Evolutionary conservation across 2,113 vertebrate species (phyloP).

Genomic region (Danio rerio): DNA sequence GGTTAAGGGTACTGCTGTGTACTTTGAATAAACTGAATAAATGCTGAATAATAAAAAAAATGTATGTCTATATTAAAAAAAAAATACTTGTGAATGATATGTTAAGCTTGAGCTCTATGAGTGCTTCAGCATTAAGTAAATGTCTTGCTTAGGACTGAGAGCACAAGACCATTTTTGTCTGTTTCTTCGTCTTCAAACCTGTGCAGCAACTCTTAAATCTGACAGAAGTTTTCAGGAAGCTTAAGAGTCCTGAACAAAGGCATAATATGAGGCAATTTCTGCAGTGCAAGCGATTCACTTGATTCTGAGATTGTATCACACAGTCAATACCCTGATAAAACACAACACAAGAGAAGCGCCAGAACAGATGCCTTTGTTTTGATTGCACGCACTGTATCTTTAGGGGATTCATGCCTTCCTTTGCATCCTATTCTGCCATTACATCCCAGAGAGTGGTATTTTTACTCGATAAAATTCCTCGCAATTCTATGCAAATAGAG

Average conservation of each 20-base stretch:
- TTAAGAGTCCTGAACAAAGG: neutral
- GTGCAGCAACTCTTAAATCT: neutral
- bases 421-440: neutral
- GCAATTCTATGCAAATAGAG: constrained; percentile 47
- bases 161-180: neutral
- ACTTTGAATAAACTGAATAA: no score
- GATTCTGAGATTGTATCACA: neutral
- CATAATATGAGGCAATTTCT: neutral
- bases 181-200: neutral
- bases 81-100: no score
- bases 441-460: neutral
- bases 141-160: neutral
- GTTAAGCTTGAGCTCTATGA: no score
- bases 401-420: neutral
- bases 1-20: no score
- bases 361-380: constrained; percentile 2
- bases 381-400: neutral
- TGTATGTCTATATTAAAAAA: no score
- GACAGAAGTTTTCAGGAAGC: neutral
- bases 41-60: no score
- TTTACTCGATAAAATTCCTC: constrained; percentile 5
- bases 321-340: neutral
- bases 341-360: neutral
- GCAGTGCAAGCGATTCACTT: neutral
- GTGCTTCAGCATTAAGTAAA: neutral